These are phyloP conservation scores for Macrosteles quadrilineatus DNA, from an alignment of 1,140 invertebrate species.

Conservation along the genomic window DNA sequence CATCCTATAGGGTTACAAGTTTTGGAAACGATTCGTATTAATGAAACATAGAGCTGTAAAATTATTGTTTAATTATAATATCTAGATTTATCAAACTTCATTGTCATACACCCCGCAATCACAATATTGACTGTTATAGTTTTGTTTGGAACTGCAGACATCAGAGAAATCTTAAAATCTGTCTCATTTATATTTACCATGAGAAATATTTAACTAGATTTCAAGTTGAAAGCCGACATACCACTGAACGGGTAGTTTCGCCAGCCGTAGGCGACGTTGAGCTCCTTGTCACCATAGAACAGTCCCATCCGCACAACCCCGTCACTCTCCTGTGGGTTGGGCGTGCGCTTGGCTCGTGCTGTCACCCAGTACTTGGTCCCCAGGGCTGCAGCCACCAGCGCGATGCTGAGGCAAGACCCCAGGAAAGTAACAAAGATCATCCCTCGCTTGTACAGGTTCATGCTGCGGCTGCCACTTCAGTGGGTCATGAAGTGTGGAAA, in stretches of 20 bases:
- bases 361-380: constrained; percentile 88
- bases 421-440: constrained; percentile 90
- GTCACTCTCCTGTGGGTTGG: constrained; percentile 68
- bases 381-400: constrained; percentile 77
- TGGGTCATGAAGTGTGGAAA: constrained; percentile 4
- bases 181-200: too few species aligned
- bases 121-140: too few species aligned
- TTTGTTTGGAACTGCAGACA: too few species aligned
- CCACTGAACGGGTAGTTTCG: constrained; percentile 71
- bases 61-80: too few species aligned
- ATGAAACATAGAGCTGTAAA: too few species aligned
- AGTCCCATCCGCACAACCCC: constrained; percentile 81
- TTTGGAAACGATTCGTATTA: too few species aligned
- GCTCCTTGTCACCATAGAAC: constrained; percentile 78
- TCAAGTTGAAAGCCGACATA: too few species aligned
- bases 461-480: constrained; percentile 30
- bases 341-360: constrained; percentile 67
- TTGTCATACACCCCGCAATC: too few species aligned
- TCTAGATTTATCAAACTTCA: too few species aligned
- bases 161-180: too few species aligned
- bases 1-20: too few species aligned
- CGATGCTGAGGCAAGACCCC: constrained; percentile 78
- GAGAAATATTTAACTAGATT: too few species aligned
- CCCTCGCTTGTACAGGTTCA: constrained; percentile 66
- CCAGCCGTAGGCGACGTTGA: constrained; percentile 81